Conservation (phyloP, 2,888 invertebrate species). For the Himalopsyche kuldschensis region DNA sequence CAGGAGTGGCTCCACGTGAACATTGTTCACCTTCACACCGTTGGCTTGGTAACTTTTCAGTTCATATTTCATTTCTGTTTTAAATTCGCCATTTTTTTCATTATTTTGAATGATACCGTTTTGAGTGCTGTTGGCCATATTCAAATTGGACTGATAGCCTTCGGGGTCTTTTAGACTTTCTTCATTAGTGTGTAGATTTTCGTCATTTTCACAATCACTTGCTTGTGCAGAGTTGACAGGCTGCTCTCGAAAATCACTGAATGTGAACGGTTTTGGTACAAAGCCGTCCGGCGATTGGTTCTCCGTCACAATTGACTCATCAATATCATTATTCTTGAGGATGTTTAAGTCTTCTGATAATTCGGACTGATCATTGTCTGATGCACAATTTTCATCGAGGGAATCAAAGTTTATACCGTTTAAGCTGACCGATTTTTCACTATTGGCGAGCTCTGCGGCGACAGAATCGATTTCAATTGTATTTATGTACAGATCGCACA, state of each 20-base stretch:
- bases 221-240: constrained; percentile 43
- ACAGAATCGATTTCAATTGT: constrained; percentile 36
- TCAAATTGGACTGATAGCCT: constrained; percentile 47
- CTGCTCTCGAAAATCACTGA: constrained; percentile 61
- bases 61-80: constrained; percentile 21
- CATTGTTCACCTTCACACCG: constrained; percentile 51
- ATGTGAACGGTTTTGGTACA: constrained; percentile 56
- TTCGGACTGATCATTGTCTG: constrained; percentile 47
- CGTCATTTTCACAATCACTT: constrained; percentile 40
- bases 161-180: constrained; percentile 30
- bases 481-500: constrained; percentile 61
- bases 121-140: constrained; percentile 48
- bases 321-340: constrained; percentile 8
- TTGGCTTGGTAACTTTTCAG: constrained; percentile 6
- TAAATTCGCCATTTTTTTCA: constrained; percentile 10
- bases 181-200: constrained; percentile 13
- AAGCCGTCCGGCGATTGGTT: constrained; percentile 47
- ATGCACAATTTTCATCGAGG: constrained; percentile 47
- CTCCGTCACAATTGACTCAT: constrained; percentile 46
- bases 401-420: constrained; percentile 53
- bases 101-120: constrained; percentile 14
- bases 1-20: constrained; percentile 55
- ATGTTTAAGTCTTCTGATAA: constrained; percentile 42
- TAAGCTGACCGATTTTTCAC: constrained; percentile 44
- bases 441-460: constrained; percentile 34